Base-by-base conservation (phyloP, 2,797 vertebrate genomes). In the Dermochelys coriacea region DNA sequence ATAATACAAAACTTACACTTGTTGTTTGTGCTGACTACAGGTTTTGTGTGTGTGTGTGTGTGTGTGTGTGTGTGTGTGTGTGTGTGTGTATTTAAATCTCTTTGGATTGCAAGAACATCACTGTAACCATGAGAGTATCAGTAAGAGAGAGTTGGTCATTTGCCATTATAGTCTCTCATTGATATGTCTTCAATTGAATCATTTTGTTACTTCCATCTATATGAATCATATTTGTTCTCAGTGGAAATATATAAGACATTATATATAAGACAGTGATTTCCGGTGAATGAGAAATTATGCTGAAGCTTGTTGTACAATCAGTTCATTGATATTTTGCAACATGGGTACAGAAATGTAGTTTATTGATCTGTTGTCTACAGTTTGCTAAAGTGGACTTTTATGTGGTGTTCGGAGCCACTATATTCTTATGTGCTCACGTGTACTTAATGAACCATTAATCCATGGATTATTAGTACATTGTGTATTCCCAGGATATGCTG, bases 351-450 rank as follows among this genome's bases (percentile, higher is more conserved):
- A 93, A 95, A 52, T 2, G 41, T 47, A 75, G 41, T 75, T 27
- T 29, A 75, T 25, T 45, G 37, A 27, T 29, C 71, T 12, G 27
- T 75, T 75, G 45, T 75, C 71, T 75, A 47, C 71, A 47, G 25
- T 75, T 75, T 25, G 14, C 27, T 23, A 27, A 68, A n/a, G 52
- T 74, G 31, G 59, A 27, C 8, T 85, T 92, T 7, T 55, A 1
- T 86, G 51, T 92, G 45, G 88, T 15, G 80, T 84, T 91, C 94
- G 82, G 9, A 86, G 37, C 55, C 80, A 85, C 83, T 88, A 3
- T 61, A 71, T 19, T 9, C 31, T 89, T 80, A 27, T 3, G 1
- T 86, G 84, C 57, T 75, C 78, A 74, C n/a, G 68, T 82, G 1
- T 57, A 54, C 85, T 71, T 83, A 88, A n/a, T 82, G 90, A 87